Base-by-base conservation (phyloP, 2,888 invertebrate genomes). In the Allacma fusca region DNA sequence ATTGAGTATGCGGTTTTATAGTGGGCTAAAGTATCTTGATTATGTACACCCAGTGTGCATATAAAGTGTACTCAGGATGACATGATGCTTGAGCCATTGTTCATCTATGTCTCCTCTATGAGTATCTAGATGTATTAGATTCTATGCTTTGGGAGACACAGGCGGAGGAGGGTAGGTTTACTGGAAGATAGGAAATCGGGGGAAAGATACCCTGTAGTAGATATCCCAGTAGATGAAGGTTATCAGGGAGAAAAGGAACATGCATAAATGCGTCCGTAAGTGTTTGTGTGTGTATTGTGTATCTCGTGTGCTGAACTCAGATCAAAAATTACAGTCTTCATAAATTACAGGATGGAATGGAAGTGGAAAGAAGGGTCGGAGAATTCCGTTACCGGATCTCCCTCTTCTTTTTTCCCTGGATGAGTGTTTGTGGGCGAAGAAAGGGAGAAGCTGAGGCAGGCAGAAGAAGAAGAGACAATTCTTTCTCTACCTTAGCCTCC, bases 331-430 rank as follows among this genome's bases (percentile, higher is more conserved):
- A 74, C 74, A 74, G 74, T 78, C 78, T 78, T 78, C 74, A 78
- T 78, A 78, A 78, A 78, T 78, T 78, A 78, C 74, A 65, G 70
- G 78, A 75, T 75, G 78, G 73, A 77, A 68, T 77, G 73, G 78
- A 62, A 78, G 68, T 65, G 75, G 71, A 75, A 75, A 70, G 78
- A 78, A 75, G 70, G 75, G 74, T 59, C 62, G 74, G 67, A 29
- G 74, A 64, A 71, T 70, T 69, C 75, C 74, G 70, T 40, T 34
- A 23, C 70, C 65, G 74, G 74, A 74, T 70, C 74, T 65, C 75
- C 69, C 75, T 68, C 65, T 68, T 50, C 68, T 68, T 68, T 69
- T 76, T 76, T 67, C 67, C 34, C 34, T 34, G n/a, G 23, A 16
- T 50, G 40, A 57, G 23, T 16, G 59, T 26, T 50, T 50, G 64